These are phyloP conservation scores for Ispidina lecontei DNA, from an alignment of 2,797 vertebrate species.

Conservation along the genomic window DNA sequence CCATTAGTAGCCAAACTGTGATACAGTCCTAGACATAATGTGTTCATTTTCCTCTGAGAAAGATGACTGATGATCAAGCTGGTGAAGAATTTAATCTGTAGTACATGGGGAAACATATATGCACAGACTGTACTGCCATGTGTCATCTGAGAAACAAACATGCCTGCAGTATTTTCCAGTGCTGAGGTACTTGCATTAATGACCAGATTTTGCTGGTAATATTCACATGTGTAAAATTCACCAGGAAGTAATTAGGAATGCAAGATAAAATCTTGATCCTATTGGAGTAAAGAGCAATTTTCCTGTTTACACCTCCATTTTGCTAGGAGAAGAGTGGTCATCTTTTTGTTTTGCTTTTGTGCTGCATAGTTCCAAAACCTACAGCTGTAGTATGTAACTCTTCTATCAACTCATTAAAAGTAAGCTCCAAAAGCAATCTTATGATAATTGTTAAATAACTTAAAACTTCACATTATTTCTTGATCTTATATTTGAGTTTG, in stretches of 20 bases:
- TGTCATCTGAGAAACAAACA: constrained; percentile 53
- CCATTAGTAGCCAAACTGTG: constrained; percentile 19
- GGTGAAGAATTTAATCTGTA: constrained; percentile 54
- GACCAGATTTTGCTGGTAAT: constrained; percentile 56
- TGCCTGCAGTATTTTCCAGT: background rate
- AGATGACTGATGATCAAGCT: constrained; percentile 30
- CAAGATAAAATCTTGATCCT: background rate
- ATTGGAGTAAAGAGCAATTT: constrained; percentile 7
- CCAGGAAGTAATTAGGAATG: background rate
- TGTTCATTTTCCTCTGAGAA: constrained; percentile 37
- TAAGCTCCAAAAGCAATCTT: background rate
- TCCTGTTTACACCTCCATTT: constrained; percentile 16
- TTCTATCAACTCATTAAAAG: background rate
- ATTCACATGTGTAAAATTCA: constrained; percentile 55
- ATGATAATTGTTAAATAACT: background rate
- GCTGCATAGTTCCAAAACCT: background rate
- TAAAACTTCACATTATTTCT: background rate
- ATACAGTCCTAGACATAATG: background rate
- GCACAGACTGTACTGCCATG: background rate
- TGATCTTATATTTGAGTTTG: background rate
- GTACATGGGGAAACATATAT: background rate
- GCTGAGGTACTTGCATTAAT: background rate
- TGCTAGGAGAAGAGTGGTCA: background rate
- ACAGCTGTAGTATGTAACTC: background rate
- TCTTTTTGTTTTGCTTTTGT: background rate